Evolutionary conservation across 2,797 vertebrate genomes (phyloP).

Genomic region (Sebastiscus tertius): DNA sequence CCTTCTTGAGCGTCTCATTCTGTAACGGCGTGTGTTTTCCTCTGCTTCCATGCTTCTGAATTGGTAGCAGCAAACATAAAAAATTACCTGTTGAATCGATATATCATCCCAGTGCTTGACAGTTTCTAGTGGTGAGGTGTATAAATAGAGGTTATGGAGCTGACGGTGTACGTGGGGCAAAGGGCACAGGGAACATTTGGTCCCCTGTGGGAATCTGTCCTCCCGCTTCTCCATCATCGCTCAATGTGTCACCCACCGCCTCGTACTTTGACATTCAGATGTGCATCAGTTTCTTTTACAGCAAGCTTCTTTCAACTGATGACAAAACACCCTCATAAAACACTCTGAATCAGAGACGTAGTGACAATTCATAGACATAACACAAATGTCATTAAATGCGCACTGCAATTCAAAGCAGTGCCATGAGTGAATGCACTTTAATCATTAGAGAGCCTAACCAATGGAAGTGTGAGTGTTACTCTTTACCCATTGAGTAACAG

Average conservation of each 20-base stretch:
- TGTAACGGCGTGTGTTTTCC: neutral
- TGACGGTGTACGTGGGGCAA: conserved; percentile 41
- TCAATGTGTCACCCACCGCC: conserved; percentile 56
- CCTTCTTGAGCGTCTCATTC: neutral
- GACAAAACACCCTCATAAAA: conserved; percentile 15
- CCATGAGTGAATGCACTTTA: neutral
- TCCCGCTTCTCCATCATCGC: conserved; percentile 55
- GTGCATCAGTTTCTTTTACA: conserved; percentile 11
- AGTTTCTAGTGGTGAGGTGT: conserved; percentile 46
- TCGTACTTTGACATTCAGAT: conserved; percentile 33
- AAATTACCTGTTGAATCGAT: conserved; percentile 42
- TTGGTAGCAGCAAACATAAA: conserved; percentile 26
- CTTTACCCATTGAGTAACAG: conserved; percentile 34
- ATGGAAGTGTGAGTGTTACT: conserved; percentile 1
- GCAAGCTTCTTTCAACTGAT: neutral
- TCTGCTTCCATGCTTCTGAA: neutral
- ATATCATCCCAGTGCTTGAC: conserved; percentile 30
- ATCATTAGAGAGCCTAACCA: neutral
- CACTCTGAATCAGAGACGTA: neutral
- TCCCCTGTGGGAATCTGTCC: conserved; percentile 49
- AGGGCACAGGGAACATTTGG: conserved; percentile 53
- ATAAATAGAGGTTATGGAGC: conserved; percentile 63
- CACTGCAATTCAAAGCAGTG: neutral
- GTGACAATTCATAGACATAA: neutral
- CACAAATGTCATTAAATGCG: neutral